These are phyloP conservation scores for Dynastes grantii DNA, from an alignment of 2,888 invertebrate species.

Conservation along the genomic window DNA sequence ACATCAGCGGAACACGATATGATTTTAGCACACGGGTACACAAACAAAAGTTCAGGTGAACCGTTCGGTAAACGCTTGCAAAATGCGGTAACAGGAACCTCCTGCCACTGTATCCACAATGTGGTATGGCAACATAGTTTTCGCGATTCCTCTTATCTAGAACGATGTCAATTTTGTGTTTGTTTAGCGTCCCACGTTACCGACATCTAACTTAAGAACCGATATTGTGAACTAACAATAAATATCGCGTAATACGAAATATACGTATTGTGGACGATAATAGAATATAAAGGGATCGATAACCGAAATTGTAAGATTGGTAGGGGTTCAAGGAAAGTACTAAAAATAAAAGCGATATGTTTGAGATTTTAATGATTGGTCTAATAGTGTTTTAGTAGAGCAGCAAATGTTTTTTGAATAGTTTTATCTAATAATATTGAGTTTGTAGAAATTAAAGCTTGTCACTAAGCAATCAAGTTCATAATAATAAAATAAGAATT, in stretches of 20 bases:
- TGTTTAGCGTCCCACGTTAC: background rate
- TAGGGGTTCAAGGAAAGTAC: background rate
- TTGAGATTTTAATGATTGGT: too few species aligned
- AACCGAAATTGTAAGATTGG: background rate
- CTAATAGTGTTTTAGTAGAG: too few species aligned
- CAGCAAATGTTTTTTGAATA: too few species aligned
- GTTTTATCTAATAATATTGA: too few species aligned
- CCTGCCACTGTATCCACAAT: background rate
- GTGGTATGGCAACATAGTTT: slow-evolving; percentile 3
- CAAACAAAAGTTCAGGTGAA: slow-evolving; percentile 16
- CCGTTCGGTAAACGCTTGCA: background rate
- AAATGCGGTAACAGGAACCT: slow-evolving; percentile 21
- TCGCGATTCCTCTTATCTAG: slow-evolving; percentile 22
- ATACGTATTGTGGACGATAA: background rate
- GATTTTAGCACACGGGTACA: background rate
- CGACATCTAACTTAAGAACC: slow-evolving; percentile 10
- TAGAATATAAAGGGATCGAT: background rate
- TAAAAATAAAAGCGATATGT: background rate
- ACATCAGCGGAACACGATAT: background rate
- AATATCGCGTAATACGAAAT: background rate
- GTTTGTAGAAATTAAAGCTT: too few species aligned
- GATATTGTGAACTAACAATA: slow-evolving; percentile 11
- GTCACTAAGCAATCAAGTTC: too few species aligned
- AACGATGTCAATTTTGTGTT: slow-evolving; percentile 29
- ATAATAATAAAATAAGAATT: too few species aligned